Percentiles rank a stretch among this genome's conserved stretches.
Evolutionary conservation across 2,888 invertebrate species (phyloP).

Genomic region (Asteroscopus sphinx): DNA sequence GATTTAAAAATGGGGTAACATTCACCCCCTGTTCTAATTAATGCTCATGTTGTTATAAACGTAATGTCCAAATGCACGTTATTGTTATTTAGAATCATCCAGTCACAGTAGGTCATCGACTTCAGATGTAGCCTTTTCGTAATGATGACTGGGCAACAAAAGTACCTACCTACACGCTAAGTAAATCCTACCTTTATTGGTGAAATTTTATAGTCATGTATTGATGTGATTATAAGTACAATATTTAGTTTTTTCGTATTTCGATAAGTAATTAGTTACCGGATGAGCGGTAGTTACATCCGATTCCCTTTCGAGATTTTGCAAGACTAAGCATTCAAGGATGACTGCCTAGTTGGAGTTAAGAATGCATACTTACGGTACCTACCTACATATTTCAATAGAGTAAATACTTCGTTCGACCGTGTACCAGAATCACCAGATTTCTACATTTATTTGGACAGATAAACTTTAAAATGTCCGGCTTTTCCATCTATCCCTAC

Average conservation of each 20-base stretch:
- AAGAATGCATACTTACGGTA: not conserved
- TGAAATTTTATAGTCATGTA: no score
- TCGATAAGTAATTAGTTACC: not conserved
- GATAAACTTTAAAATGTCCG: conserved; percentile 12
- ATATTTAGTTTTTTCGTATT: not conserved
- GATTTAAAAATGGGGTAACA: conserved; percentile 62
- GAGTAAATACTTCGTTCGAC: no score
- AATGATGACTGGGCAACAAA: not conserved
- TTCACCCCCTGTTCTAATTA: conserved; percentile 64
- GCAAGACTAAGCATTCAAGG: conserved; percentile 10
- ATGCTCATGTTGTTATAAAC: conserved; percentile 55
- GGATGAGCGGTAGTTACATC: not conserved
- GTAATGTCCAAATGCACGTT: conserved; percentile 47
- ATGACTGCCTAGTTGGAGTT: not conserved
- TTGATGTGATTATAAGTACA: no score
- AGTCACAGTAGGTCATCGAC: conserved; percentile 14
- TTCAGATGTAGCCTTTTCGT: not conserved
- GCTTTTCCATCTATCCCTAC: no score
- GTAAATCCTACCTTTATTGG: no score
- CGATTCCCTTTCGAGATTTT: conserved; percentile 16
- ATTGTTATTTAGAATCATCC: conserved; percentile 37
- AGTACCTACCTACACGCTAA: no score
- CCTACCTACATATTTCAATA: no score
- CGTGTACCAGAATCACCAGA: not conserved
- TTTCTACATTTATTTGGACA: not conserved